Evolutionary conservation across 1,140 invertebrate genomes (phyloP).

Genomic region (Teleogryllus occipitalis): DNA sequence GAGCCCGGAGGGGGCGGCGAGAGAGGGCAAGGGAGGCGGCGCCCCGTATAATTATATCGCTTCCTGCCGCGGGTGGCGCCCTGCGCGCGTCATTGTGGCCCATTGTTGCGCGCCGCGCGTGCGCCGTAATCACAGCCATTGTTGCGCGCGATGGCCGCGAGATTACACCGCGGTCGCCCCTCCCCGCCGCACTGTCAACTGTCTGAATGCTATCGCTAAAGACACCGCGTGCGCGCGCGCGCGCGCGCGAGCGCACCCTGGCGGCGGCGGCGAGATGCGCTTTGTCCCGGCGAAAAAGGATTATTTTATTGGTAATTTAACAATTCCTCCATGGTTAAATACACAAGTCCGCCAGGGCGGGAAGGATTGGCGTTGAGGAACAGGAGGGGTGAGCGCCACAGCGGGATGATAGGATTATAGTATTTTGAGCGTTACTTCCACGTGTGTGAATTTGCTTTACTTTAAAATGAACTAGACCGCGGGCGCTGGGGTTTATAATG

Average conservation of each 20-base stretch:
- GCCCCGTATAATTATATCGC: neutral
- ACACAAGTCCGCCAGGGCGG: neutral
- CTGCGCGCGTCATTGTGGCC: neutral
- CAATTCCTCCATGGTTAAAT: constrained; percentile 4
- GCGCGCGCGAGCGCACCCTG: too few species aligned
- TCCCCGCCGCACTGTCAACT: neutral
- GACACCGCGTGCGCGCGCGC: neutral
- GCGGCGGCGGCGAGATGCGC: neutral
- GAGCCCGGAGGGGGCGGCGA: too few species aligned
- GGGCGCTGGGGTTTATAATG: neutral
- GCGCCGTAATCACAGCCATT: constrained; percentile 3
- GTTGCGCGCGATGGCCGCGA: neutral
- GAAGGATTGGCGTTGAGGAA: neutral
- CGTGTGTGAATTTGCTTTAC: neutral
- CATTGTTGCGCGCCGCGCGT: neutral
- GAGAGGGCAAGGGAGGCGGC: too few species aligned
- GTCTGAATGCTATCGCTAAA: constrained; percentile 4
- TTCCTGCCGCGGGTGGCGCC: neutral
- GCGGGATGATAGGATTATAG: neutral
- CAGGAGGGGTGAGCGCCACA: neutral
- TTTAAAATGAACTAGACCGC: neutral
- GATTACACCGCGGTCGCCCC: neutral
- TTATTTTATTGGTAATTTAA: constrained; percentile 6
- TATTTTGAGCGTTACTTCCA: constrained; percentile 1
- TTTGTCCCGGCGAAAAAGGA: neutral